phyloP scores from a whole-genome alignment of 2,797 vertebrate genomes.

The Calcarius lapponicus region DNA sequence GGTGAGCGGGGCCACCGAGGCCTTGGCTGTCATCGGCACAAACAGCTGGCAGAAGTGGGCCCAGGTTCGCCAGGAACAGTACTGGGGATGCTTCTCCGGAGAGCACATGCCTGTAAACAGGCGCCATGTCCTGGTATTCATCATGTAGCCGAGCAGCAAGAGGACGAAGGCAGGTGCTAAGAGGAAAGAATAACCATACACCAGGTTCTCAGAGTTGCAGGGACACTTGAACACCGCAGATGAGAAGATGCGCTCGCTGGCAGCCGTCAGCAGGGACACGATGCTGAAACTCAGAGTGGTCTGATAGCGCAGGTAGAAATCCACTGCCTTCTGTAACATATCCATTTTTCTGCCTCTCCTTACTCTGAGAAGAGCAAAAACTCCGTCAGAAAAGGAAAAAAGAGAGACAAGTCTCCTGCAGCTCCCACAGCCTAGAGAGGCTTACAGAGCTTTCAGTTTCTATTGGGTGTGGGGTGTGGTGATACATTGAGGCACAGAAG shows the following conservation, averaged over 20 bases:
- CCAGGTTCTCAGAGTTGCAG: constrained; percentile 75
- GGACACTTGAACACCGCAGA: constrained; percentile 78
- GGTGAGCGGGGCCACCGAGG: constrained; percentile 75
- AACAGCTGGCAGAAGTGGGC: accelerated
- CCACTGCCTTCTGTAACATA: constrained; percentile 27
- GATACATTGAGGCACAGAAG: accelerated
- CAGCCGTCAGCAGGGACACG: constrained; percentile 76
- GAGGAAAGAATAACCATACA: constrained; percentile 80
- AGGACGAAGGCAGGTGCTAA: constrained; percentile 80
- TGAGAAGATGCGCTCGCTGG: constrained; percentile 80
- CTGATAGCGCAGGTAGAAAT: constrained; percentile 56
- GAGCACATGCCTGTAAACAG: constrained; percentile 74
- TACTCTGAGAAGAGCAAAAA: background rate
- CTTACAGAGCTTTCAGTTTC: background rate
- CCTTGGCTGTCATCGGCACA: background rate
- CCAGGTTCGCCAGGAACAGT: accelerated
- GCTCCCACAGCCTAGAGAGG: accelerated
- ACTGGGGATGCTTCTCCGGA: accelerated
- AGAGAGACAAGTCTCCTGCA: background rate
- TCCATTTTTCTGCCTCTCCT: constrained; percentile 65
- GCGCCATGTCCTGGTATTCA: constrained; percentile 70
- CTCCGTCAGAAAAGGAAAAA: background rate
- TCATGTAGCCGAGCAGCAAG: constrained; percentile 74
- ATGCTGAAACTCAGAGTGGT: constrained; percentile 64
- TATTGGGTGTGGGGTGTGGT: accelerated